Conservation (phyloP, 2,113 vertebrate species). For the Perognathus longimembris region DNA sequence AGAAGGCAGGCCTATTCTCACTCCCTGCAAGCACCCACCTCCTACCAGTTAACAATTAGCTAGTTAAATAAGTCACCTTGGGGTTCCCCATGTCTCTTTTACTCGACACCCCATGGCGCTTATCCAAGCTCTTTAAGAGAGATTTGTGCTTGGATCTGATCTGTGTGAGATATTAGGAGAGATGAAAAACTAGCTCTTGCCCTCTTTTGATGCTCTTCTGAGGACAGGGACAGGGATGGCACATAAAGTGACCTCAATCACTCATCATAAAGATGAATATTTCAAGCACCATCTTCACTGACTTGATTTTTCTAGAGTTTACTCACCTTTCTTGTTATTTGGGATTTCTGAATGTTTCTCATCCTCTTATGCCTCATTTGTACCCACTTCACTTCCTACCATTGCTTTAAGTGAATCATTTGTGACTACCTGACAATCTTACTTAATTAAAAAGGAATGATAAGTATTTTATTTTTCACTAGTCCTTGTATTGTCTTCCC, state of each 20-base stretch:
- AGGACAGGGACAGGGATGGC: background rate
- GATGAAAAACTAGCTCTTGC: constrained; percentile 22
- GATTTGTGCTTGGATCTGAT: constrained; percentile 76
- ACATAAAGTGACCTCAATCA: background rate
- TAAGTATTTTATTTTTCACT: background rate
- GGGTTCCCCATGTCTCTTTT: constrained; percentile 52
- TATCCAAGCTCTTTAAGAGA: constrained; percentile 72
- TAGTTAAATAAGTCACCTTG: constrained; percentile 59
- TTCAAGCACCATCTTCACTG: background rate
- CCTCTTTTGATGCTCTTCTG: constrained; percentile 4
- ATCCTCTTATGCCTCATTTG: background rate
- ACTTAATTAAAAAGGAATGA: background rate
- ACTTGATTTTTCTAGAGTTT: constrained; percentile 39
- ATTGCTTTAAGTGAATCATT: background rate
- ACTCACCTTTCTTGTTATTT: constrained; percentile 3
- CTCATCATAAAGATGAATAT: background rate
- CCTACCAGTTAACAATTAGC: constrained; percentile 70
- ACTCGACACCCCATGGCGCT: background rate
- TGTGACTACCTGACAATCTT: background rate
- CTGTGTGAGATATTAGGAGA: background rate
- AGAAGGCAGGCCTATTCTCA: constrained; percentile 40
- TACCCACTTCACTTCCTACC: background rate
- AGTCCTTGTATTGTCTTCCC: background rate
- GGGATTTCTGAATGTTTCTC: constrained; percentile 24
- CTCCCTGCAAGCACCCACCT: constrained; percentile 12